Evolutionary conservation across 2,113 vertebrate genomes (phyloP).

Genomic region (Psettodes erumei): DNA sequence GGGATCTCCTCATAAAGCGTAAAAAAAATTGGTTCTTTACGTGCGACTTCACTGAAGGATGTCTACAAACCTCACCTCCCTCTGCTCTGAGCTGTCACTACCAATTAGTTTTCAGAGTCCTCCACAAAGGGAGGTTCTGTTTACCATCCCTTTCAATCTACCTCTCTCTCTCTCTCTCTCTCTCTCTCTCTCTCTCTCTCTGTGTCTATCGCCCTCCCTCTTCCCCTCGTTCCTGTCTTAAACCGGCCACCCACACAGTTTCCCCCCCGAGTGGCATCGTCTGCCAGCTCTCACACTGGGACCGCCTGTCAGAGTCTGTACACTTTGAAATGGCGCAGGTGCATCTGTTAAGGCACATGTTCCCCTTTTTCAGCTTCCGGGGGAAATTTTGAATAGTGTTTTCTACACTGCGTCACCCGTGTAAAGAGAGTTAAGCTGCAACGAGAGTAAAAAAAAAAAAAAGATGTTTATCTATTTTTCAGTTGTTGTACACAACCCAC

Average conservation of each 20-base stretch:
- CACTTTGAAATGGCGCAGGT: constrained; percentile 44
- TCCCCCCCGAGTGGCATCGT: constrained; percentile 20
- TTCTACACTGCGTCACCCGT: background rate
- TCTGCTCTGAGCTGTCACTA: constrained; percentile 25
- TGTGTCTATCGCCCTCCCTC: constrained; percentile 12
- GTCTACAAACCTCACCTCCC: constrained; percentile 26
- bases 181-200: background rate
- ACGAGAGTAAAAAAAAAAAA: too few species aligned
- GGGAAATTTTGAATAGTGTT: background rate
- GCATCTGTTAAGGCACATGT: constrained; percentile 33
- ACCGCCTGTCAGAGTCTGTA: constrained; percentile 42
- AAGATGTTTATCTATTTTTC: too few species aligned
- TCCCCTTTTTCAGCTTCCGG: background rate
- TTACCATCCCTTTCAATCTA: constrained; percentile 42
- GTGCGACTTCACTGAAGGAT: background rate
- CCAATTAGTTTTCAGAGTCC: constrained; percentile 50
- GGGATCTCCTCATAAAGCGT: background rate
- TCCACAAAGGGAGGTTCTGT: constrained; percentile 35
- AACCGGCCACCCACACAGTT: constrained; percentile 41
- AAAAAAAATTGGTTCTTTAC: constrained; percentile 7
- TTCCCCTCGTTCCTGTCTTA: constrained; percentile 19
- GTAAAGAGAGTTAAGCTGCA: background rate
- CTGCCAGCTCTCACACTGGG: constrained; percentile 30
- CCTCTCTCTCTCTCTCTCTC: constrained; percentile 19
- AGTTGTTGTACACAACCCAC: background rate